Base-by-base conservation (phyloP, 2,797 vertebrate species). In the Gymnothorax reevesii region DNA sequence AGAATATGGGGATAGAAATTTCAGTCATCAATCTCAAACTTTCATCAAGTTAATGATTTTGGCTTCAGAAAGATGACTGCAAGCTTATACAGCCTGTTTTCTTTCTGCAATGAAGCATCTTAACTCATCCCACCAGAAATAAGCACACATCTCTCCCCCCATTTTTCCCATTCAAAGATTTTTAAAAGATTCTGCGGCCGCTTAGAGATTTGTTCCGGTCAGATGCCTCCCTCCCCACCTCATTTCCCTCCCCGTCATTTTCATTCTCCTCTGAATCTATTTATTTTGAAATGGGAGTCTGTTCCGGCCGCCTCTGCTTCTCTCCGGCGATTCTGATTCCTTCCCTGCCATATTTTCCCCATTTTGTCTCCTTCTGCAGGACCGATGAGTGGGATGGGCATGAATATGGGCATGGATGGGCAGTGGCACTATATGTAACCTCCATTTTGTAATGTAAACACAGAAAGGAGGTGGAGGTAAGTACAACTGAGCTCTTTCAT, bases 381-480 rank as follows among this genome's bases (percentile, higher is more conserved):
- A 92, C 97, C 97, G 94, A 97, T 97, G 97, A 96, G 96, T 95
- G 97, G 96, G 94, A 97, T 97, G 97, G 97, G 97, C 91, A 97
- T 97, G 97, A 97, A 97, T 95, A 97, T 97, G 97, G 97, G 97
- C 93, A 97, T 97, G 97, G 97, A 97, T 93, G 97, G 96, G 94
- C 97, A 97, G 94, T 97, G 97, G 97, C 97, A 97, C 95, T 97
- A 97, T 96, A 97, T 97, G 97, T 97, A 97, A 96, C 94, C 94
- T 94, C 92, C 95, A 94, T 93, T 95, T 95, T 95, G 95, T 95
- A 95, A 95, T 94, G 92, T 94, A 94, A 96, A 95, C 92, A 92
- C 95, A 97, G 33, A 42, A 97, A 97, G 96, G 97, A 95, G 97
- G 97, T 97, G 97, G 97, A 99, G 97, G 98, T 99, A 99, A 98